Evolutionary conservation across 2,888 invertebrate species (phyloP), one percentile per base, ranked within the genome.

Genomic region (Drosophila affinis): DNA sequence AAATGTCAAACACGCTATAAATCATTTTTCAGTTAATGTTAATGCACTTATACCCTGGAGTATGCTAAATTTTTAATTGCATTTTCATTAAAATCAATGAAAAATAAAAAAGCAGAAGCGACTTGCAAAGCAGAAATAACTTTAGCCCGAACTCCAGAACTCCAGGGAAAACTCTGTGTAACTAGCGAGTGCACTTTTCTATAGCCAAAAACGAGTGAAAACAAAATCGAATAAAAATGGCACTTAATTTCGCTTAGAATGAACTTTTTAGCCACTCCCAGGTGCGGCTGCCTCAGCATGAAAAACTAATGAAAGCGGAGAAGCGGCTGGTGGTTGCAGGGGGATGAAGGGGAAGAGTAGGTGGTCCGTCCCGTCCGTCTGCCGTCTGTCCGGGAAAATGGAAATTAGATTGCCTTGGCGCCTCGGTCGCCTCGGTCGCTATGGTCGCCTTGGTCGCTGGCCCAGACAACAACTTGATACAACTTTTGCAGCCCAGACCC

Each of bases 41-140:
- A 85, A 87, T 87, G 86, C 83, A 85, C 70, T 81, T 63, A 48
- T 46, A 56, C 45, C 56, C 5, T 56, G 48, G 51, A 52, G 62
- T 67, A 44, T 75, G 71, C 76, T 80, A 78, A 83, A 88, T 76
- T 78, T 83, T 86, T 82, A 86, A 88, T 83, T 82, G 78, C 81
- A 75, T 86, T 83, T 86, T 76, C 74, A 86, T 87, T 80, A 74
- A 86, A 80, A 86, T 86, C 83, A 86, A 88, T 87, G 80, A 75
- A 70, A 70, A 46, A 51, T 78, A 75, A 70, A 70, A 46, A 51
- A 52, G 24, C 24, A 3, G 2, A 18, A 18, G 18, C 14, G 34
- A 39, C 12, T 6, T 14, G 39, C 39, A 39, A 14, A 39, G 39
- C 14, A 39, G 55, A 32, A 56, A 44, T 21, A 51, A 67, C 65